Evolutionary conservation across 2,888 invertebrate species (phyloP), one percentile per base, ranked within the genome.

Genomic region (Dastarcus helophoroides): DNA sequence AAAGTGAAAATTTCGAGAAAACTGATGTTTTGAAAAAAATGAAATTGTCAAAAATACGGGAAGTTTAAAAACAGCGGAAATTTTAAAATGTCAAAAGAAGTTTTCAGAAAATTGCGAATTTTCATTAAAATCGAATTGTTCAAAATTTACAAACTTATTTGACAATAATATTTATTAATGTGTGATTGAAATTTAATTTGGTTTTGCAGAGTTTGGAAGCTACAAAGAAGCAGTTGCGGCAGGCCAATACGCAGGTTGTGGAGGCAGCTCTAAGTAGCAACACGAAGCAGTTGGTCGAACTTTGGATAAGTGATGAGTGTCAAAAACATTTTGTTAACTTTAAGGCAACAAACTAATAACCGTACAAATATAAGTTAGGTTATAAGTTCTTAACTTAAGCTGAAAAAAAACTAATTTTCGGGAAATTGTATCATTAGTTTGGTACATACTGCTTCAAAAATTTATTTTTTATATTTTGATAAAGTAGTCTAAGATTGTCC

Each of bases 301-400:
- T 79, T 49, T 88, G 86, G 86, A 69, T 70, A 37, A 76, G 79
- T 2, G 51, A 64, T 0, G 80, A 81, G 47, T 84, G 82, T 43
- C 81, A 80, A 53, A 67, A 60, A 38, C 56, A 51, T 36, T 61
- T 63, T 38, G 36, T 37, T 22, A 43, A 38, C 33, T 42, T 43
- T 36, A 27, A 25, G 17, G 32, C 33, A 13, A 19, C 9, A 23
- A 32, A 29, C 26, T 15, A 30, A 4, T 22, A 29, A 25, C 14
- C 19, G 24, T 14, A 23, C 17, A 17, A 22, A n/a, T n/a, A n/a
- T n/a, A n/a, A n/a, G n/a, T n/a, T n/a, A n/a, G n/a, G n/a, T n/a
- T n/a, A n/a, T n/a, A n/a, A n/a, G n/a, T n/a, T n/a, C n/a, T n/a
- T n/a, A n/a, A n/a, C n/a, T n/a, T n/a, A n/a, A n/a, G n/a, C n/a